Conservation (phyloP, 2,888 invertebrate genomes). For the Dusona sp. region DNA sequence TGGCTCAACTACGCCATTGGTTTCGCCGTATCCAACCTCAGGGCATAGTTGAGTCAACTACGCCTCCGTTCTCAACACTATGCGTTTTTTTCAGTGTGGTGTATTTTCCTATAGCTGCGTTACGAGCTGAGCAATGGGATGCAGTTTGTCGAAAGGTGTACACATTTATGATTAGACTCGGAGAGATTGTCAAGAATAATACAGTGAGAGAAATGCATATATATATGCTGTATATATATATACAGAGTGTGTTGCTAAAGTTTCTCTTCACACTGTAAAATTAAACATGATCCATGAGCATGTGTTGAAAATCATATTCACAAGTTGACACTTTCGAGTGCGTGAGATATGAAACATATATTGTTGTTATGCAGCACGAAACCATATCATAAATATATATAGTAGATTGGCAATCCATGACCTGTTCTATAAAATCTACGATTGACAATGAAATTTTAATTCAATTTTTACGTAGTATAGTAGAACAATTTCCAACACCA, state of each 20-base stretch:
- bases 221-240: no score
- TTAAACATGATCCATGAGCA: constrained; percentile 7
- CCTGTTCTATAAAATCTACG: no score
- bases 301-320: not conserved
- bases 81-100: no score
- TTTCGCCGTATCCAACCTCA: no score
- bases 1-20: constrained; percentile 70
- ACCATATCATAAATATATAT: not conserved
- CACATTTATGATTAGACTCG: constrained; percentile 55
- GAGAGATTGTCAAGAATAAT: constrained; percentile 30
- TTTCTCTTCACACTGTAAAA: constrained; percentile 22
- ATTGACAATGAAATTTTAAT: no score
- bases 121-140: constrained; percentile 60
- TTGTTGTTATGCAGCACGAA: constrained; percentile 21
- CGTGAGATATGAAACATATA: constrained; percentile 34
- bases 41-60: no score
- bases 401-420: not conserved
- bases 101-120: constrained; percentile 31
- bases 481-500: not conserved
- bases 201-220: not conserved
- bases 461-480: not conserved
- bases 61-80: no score
- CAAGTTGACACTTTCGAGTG: constrained; percentile 33
- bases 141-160: constrained; percentile 56
- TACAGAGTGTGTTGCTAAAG: constrained; percentile 13